Base-by-base conservation (phyloP, 2,797 vertebrate species). In the Menidia menidia region DNA sequence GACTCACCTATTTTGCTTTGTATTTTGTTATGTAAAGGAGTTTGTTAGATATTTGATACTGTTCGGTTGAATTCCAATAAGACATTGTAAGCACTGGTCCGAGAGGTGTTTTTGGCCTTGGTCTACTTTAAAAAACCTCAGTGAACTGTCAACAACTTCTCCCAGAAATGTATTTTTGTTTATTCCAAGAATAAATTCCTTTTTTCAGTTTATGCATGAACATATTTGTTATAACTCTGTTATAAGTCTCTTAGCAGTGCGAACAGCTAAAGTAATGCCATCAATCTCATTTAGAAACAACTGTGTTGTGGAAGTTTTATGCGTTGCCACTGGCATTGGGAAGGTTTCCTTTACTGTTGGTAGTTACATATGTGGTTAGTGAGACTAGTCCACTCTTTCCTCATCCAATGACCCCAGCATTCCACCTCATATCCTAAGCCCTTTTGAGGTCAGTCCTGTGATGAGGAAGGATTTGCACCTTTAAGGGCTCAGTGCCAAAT, bases 401-500 rank as follows among this genome's bases (percentile, higher is more conserved):
- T 45, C 10, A 55, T 65, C 58, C 10, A 52, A n/a, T 15, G 32
- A 53, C 51, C 30, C 51, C 9, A 60, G 68, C 41, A 14, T 43
- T 75, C 3, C 33, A 68, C 0, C 15, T n/a, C 0, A 68, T 60
- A 61, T 25, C 0, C 12, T 25, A 32, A 59, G 51, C 60, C 54
- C 45, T 51, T 41, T 55, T 39, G 12, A 43, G 62, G 64, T 80
- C 71, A 68, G 44, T 68, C 69, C 71, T 71, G 61, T 60, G 47
- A 81, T 31, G 51, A 74, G 73, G 77, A 72, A 63, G 81, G 77
- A 80, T 76, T 83, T 90, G 72, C 69, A 77, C 72, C 88, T 89
- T 91, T 89, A 90, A 89, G 84, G 83, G 81, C 84, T 73, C 66
- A 6, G 13, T 32, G 78, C 86, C 88, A 89, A 78, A 66, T 67